Percentiles rank a stretch among this genome's conserved stretches.
Evolutionary conservation across 2,113 vertebrate genomes (phyloP).

Genomic region (Conger conger): DNA sequence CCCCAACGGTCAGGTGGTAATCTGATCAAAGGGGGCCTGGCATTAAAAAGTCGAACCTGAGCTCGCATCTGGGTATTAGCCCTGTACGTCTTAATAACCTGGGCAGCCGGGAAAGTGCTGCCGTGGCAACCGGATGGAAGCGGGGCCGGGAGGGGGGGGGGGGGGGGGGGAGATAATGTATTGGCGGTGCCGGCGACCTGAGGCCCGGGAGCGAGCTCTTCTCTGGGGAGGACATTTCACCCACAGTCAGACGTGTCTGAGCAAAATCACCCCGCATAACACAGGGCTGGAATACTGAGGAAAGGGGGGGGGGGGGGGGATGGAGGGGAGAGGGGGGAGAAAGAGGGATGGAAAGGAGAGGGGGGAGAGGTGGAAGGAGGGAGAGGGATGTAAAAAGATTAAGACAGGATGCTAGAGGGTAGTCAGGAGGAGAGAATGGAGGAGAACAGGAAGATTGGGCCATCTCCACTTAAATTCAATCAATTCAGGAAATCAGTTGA

Average conservation of each 20-base stretch:
- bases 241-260: conserved; percentile 99
- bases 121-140: conserved; percentile 99
- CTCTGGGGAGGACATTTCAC: conserved; percentile 98
- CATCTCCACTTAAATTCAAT: too few species aligned
- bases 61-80: conserved; percentile 97
- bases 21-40: conserved; percentile 89
- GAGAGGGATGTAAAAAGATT: conserved; percentile 10
- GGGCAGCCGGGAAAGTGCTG: conserved; percentile 98
- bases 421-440: not conserved
- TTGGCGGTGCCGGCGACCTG: conserved; percentile 99
- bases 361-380: not conserved
- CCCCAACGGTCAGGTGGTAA: conserved; percentile 85
- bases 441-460: too few species aligned
- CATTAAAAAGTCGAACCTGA: conserved; percentile 90
- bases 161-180: conserved; percentile 92
- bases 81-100: conserved; percentile 97
- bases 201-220: conserved; percentile 86
- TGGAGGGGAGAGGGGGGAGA: conserved; percentile 72
- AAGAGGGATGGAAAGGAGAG: conserved; percentile 76
- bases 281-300: conserved; percentile 98
- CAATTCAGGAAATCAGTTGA: too few species aligned
- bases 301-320: conserved; percentile 77
- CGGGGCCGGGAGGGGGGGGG: conserved; percentile 41
- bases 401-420: conserved; percentile 39
- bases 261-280: conserved; percentile 99